These are phyloP conservation scores for Formicarius rufipectus DNA, from an alignment of 2,113 vertebrate species.

Conservation along the genomic window DNA sequence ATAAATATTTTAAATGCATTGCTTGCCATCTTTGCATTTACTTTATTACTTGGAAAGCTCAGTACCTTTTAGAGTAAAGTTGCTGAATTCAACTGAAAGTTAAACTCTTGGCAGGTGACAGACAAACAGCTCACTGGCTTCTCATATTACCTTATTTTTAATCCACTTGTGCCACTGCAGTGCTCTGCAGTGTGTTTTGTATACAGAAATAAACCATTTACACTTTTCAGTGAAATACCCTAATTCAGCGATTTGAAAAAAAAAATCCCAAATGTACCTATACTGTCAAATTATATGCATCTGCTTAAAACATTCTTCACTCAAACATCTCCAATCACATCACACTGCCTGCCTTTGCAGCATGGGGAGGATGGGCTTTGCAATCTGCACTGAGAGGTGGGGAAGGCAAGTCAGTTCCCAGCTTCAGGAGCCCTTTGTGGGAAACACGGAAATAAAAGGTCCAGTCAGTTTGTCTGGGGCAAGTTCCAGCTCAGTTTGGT, in stretches of 20 bases:
- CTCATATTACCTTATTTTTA: background rate
- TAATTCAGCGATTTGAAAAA: background rate
- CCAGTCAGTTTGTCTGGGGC: background rate
- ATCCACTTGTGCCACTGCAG: background rate
- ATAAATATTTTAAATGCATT: slow-evolving; percentile 42
- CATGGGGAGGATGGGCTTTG: background rate
- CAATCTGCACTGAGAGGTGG: background rate
- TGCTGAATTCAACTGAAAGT: slow-evolving; percentile 43
- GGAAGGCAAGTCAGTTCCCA: background rate
- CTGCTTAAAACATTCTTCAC: background rate
- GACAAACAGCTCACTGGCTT: background rate
- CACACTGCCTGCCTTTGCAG: background rate
- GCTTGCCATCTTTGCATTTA: slow-evolving; percentile 48
- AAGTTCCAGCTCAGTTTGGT: background rate
- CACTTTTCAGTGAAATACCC: background rate
- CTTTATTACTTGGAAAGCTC: slow-evolving; percentile 47
- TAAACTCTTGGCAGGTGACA: slow-evolving; percentile 15
- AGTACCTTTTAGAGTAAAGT: slow-evolving; percentile 10
- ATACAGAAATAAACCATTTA: background rate
- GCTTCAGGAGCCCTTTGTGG: background rate
- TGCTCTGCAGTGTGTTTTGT: background rate
- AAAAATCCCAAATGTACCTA: background rate
- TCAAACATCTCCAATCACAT: background rate
- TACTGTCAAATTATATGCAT: background rate
- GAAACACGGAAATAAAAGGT: background rate